A percentile compares a stretch with the other conserved stretches of the same genome.
Conservation (phyloP, 2,888 invertebrate genomes). For the Tetropium fuscum region DNA sequence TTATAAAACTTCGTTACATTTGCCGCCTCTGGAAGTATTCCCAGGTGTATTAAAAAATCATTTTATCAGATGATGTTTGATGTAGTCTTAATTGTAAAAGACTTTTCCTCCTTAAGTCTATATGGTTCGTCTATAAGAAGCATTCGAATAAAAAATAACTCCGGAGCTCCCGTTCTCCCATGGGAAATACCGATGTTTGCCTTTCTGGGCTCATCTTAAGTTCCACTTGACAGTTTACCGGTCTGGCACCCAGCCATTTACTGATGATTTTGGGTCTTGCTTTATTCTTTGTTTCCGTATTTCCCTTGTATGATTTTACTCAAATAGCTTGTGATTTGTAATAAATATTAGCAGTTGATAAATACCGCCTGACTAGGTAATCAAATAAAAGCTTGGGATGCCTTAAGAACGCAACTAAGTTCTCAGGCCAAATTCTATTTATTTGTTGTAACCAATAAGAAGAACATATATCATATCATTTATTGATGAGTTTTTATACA, state of each 20-base stretch:
- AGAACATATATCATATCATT: too few relatives aligned
- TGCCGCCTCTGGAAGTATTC: conserved; percentile 22
- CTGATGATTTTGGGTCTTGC: conserved; percentile 27
- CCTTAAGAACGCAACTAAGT: too few relatives aligned
- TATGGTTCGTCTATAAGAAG: conserved; percentile 26
- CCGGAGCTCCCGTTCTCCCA: conserved; percentile 14
- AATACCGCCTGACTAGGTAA: too few relatives aligned
- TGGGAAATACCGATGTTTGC: conserved; percentile 27
- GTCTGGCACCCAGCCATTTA: conserved; percentile 24
- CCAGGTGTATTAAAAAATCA: conserved; percentile 29
- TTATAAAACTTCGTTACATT: conserved; percentile 33
- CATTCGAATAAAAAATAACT: conserved; percentile 27
- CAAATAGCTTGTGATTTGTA: conserved; percentile 18
- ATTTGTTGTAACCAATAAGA: too few relatives aligned
- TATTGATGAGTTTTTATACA: too few relatives aligned
- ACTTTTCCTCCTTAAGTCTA: conserved; percentile 18
- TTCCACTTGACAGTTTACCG: conserved; percentile 29
- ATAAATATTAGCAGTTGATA: conserved; percentile 2
- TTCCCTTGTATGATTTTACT: conserved; percentile 14
- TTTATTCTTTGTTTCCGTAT: conserved; percentile 25
- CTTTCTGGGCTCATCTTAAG: conserved; percentile 28
- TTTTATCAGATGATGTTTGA: conserved; percentile 29
- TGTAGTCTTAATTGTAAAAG: conserved; percentile 29
- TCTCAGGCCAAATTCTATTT: too few relatives aligned
- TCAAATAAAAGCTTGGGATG: too few relatives aligned